A percentile compares a stretch with the other conserved stretches of the same genome.
These are phyloP conservation scores for Xylota sylvarum DNA, from an alignment of 2,888 invertebrate species.

Conservation along the genomic window DNA sequence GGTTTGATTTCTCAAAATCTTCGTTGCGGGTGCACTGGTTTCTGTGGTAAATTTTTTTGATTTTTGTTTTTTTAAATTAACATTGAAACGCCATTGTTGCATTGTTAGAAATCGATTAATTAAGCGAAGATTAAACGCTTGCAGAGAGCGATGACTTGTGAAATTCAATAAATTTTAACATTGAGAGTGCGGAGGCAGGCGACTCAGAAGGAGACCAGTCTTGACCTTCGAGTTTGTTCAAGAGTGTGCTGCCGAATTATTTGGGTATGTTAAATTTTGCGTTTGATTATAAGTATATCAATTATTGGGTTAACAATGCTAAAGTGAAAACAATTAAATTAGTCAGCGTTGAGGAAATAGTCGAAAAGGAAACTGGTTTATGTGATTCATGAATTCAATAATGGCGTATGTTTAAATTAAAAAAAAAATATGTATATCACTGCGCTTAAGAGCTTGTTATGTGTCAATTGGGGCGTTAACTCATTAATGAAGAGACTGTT, in stretches of 20 bases:
- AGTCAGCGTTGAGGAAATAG: slow-evolving; percentile 40
- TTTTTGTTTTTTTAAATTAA: slow-evolving; percentile 5
- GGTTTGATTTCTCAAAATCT: slow-evolving; percentile 11
- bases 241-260: slow-evolving; percentile 13
- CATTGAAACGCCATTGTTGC: slow-evolving; percentile 29
- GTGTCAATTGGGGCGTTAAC: neutral
- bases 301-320: slow-evolving; percentile 30
- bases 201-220: slow-evolving; percentile 3
- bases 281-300: slow-evolving; percentile 16
- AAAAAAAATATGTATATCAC: neutral
- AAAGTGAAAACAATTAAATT: slow-evolving; percentile 40
- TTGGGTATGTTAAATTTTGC: slow-evolving; percentile 25
- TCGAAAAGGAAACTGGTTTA: slow-evolving; percentile 7
- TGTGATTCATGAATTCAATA: slow-evolving; percentile 10
- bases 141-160: slow-evolving; percentile 60
- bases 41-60: neutral
- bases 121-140: slow-evolving; percentile 13
- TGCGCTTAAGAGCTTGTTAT: neutral
- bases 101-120: slow-evolving; percentile 53
- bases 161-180: slow-evolving; percentile 25
- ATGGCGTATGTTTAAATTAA: neutral
- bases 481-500: neutral
- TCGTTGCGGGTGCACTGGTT: slow-evolving; percentile 19
- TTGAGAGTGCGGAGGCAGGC: slow-evolving; percentile 22
- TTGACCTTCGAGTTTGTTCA: slow-evolving; percentile 33